A percentile compares a stretch with the other conserved stretches of the same genome.
Conservation (phyloP, 2,797 vertebrate species). For the Smutsia gigantea region DNA sequence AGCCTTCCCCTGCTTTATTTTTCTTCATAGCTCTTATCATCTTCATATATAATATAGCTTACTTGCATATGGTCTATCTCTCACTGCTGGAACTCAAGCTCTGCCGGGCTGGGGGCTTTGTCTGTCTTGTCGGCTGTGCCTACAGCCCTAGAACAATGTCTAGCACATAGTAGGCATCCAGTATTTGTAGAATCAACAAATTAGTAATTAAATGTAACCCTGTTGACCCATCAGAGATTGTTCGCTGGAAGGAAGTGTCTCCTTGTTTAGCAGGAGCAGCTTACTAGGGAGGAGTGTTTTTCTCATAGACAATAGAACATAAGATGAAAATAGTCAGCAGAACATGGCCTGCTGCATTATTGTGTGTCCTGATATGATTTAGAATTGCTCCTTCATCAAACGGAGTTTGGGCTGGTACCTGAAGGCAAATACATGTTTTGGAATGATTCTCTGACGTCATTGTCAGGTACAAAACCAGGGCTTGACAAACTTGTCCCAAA, state of each 20-base stretch:
- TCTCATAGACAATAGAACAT: accelerated
- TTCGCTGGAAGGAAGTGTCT: background rate
- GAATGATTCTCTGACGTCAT: background rate
- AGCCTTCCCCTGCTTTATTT: background rate
- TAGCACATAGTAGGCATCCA: background rate
- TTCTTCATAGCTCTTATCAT: background rate
- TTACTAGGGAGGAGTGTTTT: background rate
- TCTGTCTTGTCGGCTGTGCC: background rate
- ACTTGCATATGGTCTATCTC: background rate
- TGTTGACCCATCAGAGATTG: accelerated
- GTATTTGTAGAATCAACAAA: background rate
- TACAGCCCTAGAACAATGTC: background rate
- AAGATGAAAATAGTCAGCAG: background rate
- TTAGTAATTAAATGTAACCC: background rate
- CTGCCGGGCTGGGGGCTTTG: background rate
- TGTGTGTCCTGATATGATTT: accelerated
- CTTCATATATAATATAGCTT: accelerated
- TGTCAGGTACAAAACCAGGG: background rate
- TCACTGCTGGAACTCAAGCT: background rate
- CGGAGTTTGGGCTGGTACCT: no score
- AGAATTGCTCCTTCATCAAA: background rate
- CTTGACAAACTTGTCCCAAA: background rate
- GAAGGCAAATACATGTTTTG: accelerated
- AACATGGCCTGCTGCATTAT: no score
- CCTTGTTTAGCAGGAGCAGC: background rate